Conservation (phyloP, 1,140 invertebrate genomes). For the Nylanderia fulva region DNA sequence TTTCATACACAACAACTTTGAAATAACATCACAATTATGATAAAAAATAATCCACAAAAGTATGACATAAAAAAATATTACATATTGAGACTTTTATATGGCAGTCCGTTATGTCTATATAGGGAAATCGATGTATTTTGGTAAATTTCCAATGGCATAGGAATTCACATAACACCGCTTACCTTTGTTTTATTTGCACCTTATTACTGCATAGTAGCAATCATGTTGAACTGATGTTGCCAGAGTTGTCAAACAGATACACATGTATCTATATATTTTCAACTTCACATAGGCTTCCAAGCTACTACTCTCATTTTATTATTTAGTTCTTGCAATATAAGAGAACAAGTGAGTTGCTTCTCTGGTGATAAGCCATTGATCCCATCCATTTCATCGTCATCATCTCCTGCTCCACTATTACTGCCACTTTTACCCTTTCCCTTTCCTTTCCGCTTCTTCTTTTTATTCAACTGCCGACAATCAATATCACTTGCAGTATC, state of each 20-base stretch:
- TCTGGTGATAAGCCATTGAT: conserved; percentile 86
- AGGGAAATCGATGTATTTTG: conserved; percentile 5
- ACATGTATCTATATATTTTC: conserved; percentile 3
- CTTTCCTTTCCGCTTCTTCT: conserved; percentile 86
- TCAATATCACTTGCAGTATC: conserved; percentile 85
- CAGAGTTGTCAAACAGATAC: background rate
- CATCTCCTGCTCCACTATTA: conserved; percentile 84
- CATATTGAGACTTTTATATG: conserved; percentile 36
- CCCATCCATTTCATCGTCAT: conserved; percentile 87
- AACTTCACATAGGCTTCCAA: conserved; percentile 87
- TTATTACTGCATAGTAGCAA: background rate
- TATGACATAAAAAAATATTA: background rate
- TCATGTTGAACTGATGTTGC: conserved; percentile 17
- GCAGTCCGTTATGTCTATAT: conserved; percentile 58
- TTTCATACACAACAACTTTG: background rate
- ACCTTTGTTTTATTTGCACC: conserved; percentile 1
- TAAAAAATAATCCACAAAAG: background rate
- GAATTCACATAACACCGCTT: background rate
- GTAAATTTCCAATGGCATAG: conserved; percentile 1
- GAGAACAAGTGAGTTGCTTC: conserved; percentile 87
- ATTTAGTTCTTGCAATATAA: conserved; percentile 91
- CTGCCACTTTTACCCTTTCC: conserved; percentile 82
- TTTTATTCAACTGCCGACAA: conserved; percentile 84
- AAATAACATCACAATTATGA: conserved; percentile 24
- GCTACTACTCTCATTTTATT: conserved; percentile 90